Base-by-base conservation (phyloP, 2,797 vertebrate species). In the Tragopan temminckii region DNA sequence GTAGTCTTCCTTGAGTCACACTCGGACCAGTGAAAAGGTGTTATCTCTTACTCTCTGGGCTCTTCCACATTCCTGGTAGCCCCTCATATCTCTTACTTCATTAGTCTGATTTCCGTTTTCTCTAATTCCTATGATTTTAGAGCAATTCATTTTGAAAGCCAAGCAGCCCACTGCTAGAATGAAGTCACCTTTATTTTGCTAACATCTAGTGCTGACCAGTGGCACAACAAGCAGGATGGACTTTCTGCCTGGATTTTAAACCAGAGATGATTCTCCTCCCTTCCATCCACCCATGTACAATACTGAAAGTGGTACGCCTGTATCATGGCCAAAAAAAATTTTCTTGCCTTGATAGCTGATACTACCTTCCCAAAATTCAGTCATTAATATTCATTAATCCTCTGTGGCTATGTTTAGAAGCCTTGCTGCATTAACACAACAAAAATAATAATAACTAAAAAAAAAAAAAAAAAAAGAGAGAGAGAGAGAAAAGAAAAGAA, bases 301-400 rank as follows among this genome's bases (percentile, higher is more conserved):
- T 20, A 66, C 50, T 53, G 75, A 33, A 80, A 89, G 74, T 35
- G 59, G 42, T 25, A 71, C 53, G 29, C 20, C 57, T 78, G 0
- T 62, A 20, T 64, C 11, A 53, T 42, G 40, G 55, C 24, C 11
- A 31, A 69, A 4, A 80, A 55, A 57, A 77, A 77, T n/a, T 50
- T n/a, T 50, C 36, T 79, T 46, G 59, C n/a, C 62, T 50, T 62
- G 36, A 43, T 42, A 80, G 38, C 43, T 81, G 55, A 91, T 85
- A 59, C 27, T 63, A 64, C 33, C 29, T 90, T 67, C 91, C 83
- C 27, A 91, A 90, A 88, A 91, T n/a, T 59, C n/a, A 7, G 63
- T 64, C 48, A 55, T 77, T 64, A 25, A 55, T 77, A 36, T 80
- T 93, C 81, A 70, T 58, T 76, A 70, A 69, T 48, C 33, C 50